These are phyloP conservation scores for Phoxinus phoxinus DNA, from an alignment of 2,113 vertebrate genomes.

Conservation along the genomic window DNA sequence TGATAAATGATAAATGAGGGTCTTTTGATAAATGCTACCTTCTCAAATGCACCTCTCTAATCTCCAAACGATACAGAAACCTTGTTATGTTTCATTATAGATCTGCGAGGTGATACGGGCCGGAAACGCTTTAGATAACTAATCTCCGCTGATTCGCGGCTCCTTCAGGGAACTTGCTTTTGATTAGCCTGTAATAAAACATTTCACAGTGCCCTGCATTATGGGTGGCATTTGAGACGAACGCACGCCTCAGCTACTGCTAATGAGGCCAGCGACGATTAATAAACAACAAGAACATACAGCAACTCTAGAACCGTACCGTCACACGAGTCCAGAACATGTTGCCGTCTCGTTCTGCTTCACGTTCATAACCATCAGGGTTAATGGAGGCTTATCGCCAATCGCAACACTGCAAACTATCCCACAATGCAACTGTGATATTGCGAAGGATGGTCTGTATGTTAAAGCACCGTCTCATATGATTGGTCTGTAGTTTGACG, in stretches of 20 bases:
- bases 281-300: slow-evolving; percentile 52
- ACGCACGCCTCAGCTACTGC: slow-evolving; percentile 37
- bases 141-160: slow-evolving; percentile 49
- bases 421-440: too few relatives aligned
- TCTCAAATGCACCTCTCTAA: slow-evolving; percentile 56
- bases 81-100: slow-evolving; percentile 61
- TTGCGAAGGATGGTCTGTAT: not conserved
- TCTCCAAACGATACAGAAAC: slow-evolving; percentile 54
- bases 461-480: not conserved
- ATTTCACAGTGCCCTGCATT: slow-evolving; percentile 51
- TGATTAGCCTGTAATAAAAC: slow-evolving; percentile 58
- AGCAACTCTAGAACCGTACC: not conserved
- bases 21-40: slow-evolving; percentile 62
- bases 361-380: not conserved
- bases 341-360: not conserved
- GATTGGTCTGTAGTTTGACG: not conserved
- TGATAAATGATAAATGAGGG: slow-evolving; percentile 56
- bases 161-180: slow-evolving; percentile 44
- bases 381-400: not conserved
- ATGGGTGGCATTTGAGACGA: slow-evolving; percentile 57
- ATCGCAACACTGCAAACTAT: not conserved
- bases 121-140: slow-evolving; percentile 52
- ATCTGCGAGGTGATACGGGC: slow-evolving; percentile 47
- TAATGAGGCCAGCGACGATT: slow-evolving; percentile 46
- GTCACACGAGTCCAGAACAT: not conserved